A percentile compares a stretch with the other conserved stretches of the same genome.
phyloP scores from a whole-genome alignment of 2,797 vertebrate species.

The Caiman crocodilus region DNA sequence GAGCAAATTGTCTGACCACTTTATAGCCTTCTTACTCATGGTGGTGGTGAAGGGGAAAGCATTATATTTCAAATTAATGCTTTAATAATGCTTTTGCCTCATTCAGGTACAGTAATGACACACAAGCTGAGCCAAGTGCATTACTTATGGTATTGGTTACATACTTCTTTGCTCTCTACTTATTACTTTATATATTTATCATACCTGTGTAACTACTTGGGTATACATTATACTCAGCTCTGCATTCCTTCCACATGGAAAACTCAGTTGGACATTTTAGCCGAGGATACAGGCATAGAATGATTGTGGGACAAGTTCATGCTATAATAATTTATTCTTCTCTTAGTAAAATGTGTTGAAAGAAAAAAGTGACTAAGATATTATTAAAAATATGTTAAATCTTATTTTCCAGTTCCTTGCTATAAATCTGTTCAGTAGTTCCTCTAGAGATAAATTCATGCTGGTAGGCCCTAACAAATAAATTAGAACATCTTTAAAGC shows the following conservation, averaged over 20 bases:
- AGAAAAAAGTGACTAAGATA: neutral
- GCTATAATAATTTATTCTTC: neutral
- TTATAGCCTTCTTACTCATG: neutral
- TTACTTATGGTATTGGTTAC: neutral
- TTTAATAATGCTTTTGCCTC: neutral
- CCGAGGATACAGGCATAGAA: neutral
- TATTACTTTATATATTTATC: neutral
- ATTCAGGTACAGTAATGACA: neutral
- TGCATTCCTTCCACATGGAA: accelerated
- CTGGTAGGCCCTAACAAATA: neutral
- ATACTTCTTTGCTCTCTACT: neutral
- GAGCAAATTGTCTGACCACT: neutral
- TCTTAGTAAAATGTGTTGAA: neutral
- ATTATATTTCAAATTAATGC: neutral
- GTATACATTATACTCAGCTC: neutral
- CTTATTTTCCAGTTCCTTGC: accelerated
- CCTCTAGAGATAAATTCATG: neutral
- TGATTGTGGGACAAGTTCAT: neutral
- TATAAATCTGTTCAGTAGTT: neutral
- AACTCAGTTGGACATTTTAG: neutral
- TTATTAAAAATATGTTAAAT: neutral
- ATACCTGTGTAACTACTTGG: accelerated
- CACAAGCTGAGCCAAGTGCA: neutral
- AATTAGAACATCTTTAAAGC: neutral
- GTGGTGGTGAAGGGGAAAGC: neutral